These are phyloP conservation scores for Bufo gargarizans DNA, from an alignment of 2,113 vertebrate species.

Conservation along the genomic window DNA sequence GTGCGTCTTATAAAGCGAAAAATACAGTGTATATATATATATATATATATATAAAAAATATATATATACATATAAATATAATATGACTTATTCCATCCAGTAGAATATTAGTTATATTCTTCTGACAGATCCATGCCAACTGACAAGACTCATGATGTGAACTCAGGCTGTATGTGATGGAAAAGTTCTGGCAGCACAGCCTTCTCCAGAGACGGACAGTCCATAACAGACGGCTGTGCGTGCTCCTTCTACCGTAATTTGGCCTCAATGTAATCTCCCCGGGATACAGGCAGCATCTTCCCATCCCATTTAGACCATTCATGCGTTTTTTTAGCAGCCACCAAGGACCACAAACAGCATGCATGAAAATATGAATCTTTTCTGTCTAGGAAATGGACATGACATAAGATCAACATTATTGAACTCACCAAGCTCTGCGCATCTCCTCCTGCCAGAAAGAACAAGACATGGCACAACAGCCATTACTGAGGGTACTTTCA, in stretches of 20 bases:
- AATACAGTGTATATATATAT: too few relatives aligned
- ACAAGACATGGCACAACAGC: not conserved
- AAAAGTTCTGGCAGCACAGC: constrained; percentile 13
- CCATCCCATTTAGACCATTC: constrained; percentile 23
- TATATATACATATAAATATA: too few relatives aligned
- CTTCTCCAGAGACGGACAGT: constrained; percentile 27
- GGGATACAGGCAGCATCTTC: constrained; percentile 8
- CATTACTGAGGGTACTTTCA: not conserved
- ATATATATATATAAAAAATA: too few relatives aligned
- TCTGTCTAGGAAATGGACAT: not conserved
- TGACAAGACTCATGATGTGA: constrained; percentile 14
- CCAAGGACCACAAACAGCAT: not conserved
- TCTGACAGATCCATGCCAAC: not conserved
- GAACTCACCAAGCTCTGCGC: not conserved
- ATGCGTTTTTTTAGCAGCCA: not conserved
- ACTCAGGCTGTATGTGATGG: constrained; percentile 21
- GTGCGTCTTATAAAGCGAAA: too few relatives aligned
- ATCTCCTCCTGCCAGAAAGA: not conserved
- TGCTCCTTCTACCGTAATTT: constrained; percentile 24
- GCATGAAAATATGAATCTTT: constrained; percentile 12
- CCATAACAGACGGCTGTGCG: constrained; percentile 32
- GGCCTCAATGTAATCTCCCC: constrained; percentile 12
- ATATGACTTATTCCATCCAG: not conserved
- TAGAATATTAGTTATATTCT: constrained; percentile 4
- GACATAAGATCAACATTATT: not conserved